These are phyloP conservation scores for Eilema griseolum DNA, from an alignment of 2,888 invertebrate species.

Conservation along the genomic window DNA sequence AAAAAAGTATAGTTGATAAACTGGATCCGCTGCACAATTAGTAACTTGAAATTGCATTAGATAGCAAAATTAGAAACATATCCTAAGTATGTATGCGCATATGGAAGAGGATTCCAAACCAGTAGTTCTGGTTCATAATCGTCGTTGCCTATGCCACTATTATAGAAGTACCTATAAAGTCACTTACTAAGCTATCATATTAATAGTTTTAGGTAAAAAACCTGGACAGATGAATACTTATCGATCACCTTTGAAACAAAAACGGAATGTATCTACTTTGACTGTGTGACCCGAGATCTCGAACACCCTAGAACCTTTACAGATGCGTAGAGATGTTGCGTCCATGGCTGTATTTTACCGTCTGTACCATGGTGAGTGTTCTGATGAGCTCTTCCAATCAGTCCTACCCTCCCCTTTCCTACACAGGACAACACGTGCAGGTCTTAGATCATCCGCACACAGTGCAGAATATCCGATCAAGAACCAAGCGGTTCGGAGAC, in stretches of 20 bases:
- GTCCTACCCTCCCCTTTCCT: too few species aligned
- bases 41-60: background rate
- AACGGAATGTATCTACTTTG: background rate
- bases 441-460: too few species aligned
- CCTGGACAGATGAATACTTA: background rate
- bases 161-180: background rate
- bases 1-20: too few species aligned
- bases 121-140: slow-evolving; percentile 9
- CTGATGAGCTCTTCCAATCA: too few species aligned
- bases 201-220: background rate
- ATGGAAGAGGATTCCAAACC: slow-evolving; percentile 5
- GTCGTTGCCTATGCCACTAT: background rate
- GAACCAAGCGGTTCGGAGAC: too few species aligned
- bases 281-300: too few species aligned
- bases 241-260: background rate
- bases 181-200: background rate
- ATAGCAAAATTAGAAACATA: background rate
- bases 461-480: too few species aligned
- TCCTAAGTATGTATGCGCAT: background rate
- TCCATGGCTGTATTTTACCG: too few species aligned
- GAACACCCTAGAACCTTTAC: too few species aligned
- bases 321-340: too few species aligned
- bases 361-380: too few species aligned
- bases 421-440: too few species aligned
- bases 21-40: background rate